These are phyloP conservation scores for Volucella inflata DNA, from an alignment of 2,888 invertebrate species.

Conservation along the genomic window DNA sequence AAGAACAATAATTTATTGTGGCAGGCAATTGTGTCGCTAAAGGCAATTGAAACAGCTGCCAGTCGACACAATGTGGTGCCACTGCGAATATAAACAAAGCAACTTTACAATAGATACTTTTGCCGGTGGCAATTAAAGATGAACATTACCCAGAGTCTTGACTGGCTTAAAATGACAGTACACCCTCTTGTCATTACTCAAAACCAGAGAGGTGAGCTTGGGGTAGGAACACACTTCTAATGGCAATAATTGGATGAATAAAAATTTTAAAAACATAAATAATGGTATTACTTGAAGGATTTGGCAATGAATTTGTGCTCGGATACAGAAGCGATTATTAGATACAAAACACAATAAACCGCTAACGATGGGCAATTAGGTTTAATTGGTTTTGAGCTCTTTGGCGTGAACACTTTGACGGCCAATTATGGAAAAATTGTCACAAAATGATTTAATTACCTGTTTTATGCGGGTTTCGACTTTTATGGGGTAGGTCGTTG, in stretches of 20 bases:
- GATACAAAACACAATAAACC: conserved; percentile 52
- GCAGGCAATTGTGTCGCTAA: neutral
- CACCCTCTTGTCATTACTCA: conserved; percentile 43
- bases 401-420: conserved; percentile 42
- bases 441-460: conserved; percentile 44
- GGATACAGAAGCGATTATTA: conserved; percentile 39
- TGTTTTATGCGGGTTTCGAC: conserved; percentile 7
- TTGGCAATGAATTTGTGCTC: conserved; percentile 18
- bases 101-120: conserved; percentile 36
- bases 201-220: neutral
- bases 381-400: conserved; percentile 61
- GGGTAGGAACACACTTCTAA: conserved; percentile 24
- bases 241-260: conserved; percentile 28
- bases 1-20: neutral
- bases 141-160: conserved; percentile 37
- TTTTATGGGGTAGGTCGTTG: neutral
- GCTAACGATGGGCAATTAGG: conserved; percentile 62
- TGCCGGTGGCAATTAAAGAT: conserved; percentile 45
- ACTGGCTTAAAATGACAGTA: conserved; percentile 11
- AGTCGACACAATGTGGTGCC: neutral
- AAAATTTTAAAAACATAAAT: conserved; percentile 26
- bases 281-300: conserved; percentile 32
- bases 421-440: conserved; percentile 59
- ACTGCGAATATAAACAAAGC: conserved; percentile 9
- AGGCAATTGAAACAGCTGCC: conserved; percentile 6